These are phyloP conservation scores for Lophochroa leadbeateri DNA, from an alignment of 2,113 vertebrate genomes.

Conservation along the genomic window DNA sequence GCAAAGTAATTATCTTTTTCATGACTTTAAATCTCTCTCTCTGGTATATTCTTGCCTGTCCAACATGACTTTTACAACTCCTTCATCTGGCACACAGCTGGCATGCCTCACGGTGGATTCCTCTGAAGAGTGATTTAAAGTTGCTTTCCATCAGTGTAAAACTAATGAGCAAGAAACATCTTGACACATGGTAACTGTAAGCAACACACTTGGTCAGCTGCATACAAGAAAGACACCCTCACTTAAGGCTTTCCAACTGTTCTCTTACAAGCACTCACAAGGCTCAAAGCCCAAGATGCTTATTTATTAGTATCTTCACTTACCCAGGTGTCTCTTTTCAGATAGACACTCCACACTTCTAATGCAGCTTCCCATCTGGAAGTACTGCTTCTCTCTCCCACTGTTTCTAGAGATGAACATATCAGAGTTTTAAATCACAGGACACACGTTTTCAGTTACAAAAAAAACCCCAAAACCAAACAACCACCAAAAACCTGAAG, in stretches of 20 bases:
- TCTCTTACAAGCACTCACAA: not conserved
- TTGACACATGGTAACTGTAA: conserved; percentile 63
- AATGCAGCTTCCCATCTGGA: conserved; percentile 30
- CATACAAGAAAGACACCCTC: not conserved
- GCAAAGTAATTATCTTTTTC: conserved; percentile 70
- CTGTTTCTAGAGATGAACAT: not conserved
- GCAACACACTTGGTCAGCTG: conserved; percentile 68
- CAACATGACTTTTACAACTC: conserved; percentile 68
- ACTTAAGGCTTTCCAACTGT: conserved; percentile 62
- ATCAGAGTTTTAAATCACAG: not conserved
- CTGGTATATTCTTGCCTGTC: conserved; percentile 63
- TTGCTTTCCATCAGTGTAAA: conserved; percentile 72
- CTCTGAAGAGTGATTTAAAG: conserved; percentile 74
- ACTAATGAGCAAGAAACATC: conserved; percentile 71
- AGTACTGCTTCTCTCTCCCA: not conserved
- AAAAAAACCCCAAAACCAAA: not conserved
- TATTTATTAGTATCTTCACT: conserved; percentile 48
- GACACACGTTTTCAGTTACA: not conserved
- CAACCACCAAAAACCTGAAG: not conserved
- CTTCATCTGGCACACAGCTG: conserved; percentile 75
- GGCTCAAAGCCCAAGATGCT: conserved; percentile 17
- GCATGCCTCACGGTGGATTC: conserved; percentile 60
- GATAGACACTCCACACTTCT: not conserved
- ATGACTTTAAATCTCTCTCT: conserved; percentile 73
- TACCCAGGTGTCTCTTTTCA: conserved; percentile 61